These are phyloP conservation scores for Melanotaenia nigrans DNA, from an alignment of 2,797 vertebrate genomes.

Conservation along the genomic window DNA sequence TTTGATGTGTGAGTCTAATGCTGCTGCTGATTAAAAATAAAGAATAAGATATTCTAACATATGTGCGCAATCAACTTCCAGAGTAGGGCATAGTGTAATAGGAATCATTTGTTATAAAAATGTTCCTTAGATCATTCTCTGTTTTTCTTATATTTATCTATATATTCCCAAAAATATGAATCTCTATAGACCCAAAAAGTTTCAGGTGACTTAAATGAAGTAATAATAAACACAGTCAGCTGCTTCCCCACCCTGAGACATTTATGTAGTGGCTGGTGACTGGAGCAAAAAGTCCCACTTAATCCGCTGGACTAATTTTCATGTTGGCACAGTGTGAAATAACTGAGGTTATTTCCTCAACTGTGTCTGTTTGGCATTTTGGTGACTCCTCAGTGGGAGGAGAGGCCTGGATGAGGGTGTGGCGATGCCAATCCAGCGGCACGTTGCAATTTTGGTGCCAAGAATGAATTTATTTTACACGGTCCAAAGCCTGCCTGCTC, in stretches of 20 bases:
- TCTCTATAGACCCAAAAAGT: slow-evolving; percentile 39
- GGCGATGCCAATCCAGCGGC: slow-evolving; percentile 28
- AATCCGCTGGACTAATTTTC: slow-evolving; percentile 35
- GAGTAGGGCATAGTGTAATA: background rate
- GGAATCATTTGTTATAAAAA: slow-evolving; percentile 18
- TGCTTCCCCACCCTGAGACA: slow-evolving; percentile 31
- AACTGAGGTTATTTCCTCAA: slow-evolving; percentile 28
- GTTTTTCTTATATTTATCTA: slow-evolving; percentile 11
- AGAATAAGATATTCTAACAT: slow-evolving; percentile 38
- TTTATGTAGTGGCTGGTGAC: slow-evolving; percentile 30
- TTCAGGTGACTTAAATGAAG: slow-evolving; percentile 35
- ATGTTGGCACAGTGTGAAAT: slow-evolving; percentile 37
- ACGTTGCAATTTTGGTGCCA: slow-evolving; percentile 25
- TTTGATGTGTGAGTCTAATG: slow-evolving; percentile 58
- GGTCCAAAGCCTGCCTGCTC: slow-evolving; percentile 9
- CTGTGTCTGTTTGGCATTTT: slow-evolving; percentile 41
- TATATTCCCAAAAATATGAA: slow-evolving; percentile 35
- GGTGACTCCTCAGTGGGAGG: slow-evolving; percentile 25
- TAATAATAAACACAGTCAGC: slow-evolving; percentile 34
- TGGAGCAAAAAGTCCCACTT: slow-evolving; percentile 41
- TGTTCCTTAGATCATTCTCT: slow-evolving; percentile 19
- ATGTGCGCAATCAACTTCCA: slow-evolving; percentile 27
- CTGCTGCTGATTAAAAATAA: slow-evolving; percentile 64
- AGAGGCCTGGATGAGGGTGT: slow-evolving; percentile 19
- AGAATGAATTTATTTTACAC: slow-evolving; percentile 30